These are phyloP conservation scores for Acanthosoma haemorrhoidale DNA, from an alignment of 2,888 invertebrate genomes.

Conservation along the genomic window DNA sequence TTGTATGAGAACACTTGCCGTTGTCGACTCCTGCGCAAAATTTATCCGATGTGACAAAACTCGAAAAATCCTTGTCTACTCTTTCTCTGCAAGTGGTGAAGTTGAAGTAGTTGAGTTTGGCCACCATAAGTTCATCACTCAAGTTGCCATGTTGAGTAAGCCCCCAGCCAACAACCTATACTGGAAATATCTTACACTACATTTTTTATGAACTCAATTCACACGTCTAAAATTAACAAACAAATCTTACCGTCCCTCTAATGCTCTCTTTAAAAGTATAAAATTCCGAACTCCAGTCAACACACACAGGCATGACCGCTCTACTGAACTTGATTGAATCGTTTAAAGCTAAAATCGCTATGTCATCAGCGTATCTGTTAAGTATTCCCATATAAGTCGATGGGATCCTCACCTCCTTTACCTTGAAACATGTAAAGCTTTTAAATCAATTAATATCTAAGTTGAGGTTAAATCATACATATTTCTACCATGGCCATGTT, in stretches of 20 bases:
- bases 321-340: not conserved
- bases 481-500: too few relatives aligned
- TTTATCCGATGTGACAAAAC: not conserved
- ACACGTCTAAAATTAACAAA: too few relatives aligned
- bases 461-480: too few relatives aligned
- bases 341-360: not conserved
- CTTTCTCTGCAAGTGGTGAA: not conserved
- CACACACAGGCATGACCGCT: not conserved
- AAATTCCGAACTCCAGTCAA: not conserved
- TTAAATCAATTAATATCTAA: too few relatives aligned
- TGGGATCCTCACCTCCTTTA: not conserved
- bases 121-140: not conserved
- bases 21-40: slow-evolving; percentile 8
- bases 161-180: not conserved
- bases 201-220: too few relatives aligned
- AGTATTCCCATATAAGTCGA: not conserved
- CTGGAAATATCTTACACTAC: too few relatives aligned
- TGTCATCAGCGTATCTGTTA: not conserved
- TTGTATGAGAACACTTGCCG: too few relatives aligned
- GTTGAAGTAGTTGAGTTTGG: not conserved
- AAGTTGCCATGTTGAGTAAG: not conserved
- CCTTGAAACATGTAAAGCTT: not conserved
- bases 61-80: not conserved
- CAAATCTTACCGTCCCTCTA: too few relatives aligned
- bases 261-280: too few relatives aligned